phyloP scores from a whole-genome alignment of 2,113 vertebrate genomes.

The Nesogale talazaci region DNA sequence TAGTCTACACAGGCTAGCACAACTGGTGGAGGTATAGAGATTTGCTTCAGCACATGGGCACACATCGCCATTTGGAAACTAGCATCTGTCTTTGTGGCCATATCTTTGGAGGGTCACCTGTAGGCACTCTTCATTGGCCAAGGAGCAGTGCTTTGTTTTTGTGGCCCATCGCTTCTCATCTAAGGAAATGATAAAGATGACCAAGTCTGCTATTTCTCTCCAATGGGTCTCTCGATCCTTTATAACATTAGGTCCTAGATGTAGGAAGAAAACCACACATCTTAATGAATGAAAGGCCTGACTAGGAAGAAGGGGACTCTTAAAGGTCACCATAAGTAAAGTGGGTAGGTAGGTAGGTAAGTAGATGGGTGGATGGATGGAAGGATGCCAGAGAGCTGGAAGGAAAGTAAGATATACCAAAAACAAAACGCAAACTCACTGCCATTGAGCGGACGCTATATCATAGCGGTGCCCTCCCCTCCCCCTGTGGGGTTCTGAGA shows the following conservation, averaged over 20 bases:
- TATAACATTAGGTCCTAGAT: neutral
- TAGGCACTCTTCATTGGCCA: too few relatives aligned
- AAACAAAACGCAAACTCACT: neutral
- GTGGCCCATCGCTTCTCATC: neutral
- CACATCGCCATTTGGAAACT: neutral
- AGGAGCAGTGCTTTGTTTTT: neutral
- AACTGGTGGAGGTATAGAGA: too few relatives aligned
- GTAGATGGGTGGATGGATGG: too few relatives aligned
- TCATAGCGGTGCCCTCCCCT: too few relatives aligned
- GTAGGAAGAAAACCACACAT: neutral
- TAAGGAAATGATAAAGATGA: neutral
- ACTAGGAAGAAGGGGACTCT: neutral
- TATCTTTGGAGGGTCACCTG: fast-evolving
- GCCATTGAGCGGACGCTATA: too few relatives aligned
- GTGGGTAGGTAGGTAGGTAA: too few relatives aligned
- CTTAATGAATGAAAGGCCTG: neutral
- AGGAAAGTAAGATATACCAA: neutral
- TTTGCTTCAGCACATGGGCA: neutral
- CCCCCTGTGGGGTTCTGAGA: too few relatives aligned
- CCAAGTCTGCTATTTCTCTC: neutral
- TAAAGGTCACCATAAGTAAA: neutral
- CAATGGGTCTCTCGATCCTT: neutral
- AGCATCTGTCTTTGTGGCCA: fast-evolving
- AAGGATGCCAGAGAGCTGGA: neutral
- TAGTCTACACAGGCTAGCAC: too few relatives aligned